Percentiles rank a stretch among this genome's conserved stretches.
Evolutionary conservation across 2,797 vertebrate species (phyloP).

Genomic region (Anguilla obscura): DNA sequence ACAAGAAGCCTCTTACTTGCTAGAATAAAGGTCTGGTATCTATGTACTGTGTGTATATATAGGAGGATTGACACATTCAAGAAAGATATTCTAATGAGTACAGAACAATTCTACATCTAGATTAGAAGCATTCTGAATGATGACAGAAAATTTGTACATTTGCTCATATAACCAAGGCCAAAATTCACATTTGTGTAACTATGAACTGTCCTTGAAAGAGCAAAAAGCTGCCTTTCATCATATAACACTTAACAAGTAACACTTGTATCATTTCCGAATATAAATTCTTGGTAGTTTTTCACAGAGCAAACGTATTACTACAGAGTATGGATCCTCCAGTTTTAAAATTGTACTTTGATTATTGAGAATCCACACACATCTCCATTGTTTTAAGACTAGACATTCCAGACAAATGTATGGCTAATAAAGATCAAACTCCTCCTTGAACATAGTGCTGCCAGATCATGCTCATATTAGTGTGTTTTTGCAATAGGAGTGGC

Average conservation of each 20-base stretch:
- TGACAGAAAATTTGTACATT: background rate
- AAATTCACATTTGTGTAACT: background rate
- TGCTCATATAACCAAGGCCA: background rate
- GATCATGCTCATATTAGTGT: background rate
- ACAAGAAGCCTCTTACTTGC: background rate
- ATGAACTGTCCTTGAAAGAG: background rate
- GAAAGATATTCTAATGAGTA: background rate
- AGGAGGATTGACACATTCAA: background rate
- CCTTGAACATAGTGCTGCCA: background rate
- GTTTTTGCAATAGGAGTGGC: background rate
- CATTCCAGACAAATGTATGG: background rate
- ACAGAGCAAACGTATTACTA: background rate
- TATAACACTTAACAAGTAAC: background rate
- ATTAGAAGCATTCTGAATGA: no score
- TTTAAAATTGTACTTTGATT: background rate
- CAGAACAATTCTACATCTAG: background rate
- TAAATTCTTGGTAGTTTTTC: background rate
- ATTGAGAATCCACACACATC: background rate
- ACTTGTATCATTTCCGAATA: background rate
- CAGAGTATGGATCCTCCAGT: background rate
- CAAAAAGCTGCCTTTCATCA: background rate
- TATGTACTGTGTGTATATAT: background rate
- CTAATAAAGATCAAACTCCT: background rate
- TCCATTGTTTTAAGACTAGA: background rate
- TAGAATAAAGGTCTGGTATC: background rate